Evolutionary conservation across 2,113 vertebrate genomes (phyloP).

Genomic region (Onychorhynchus coronatus): DNA sequence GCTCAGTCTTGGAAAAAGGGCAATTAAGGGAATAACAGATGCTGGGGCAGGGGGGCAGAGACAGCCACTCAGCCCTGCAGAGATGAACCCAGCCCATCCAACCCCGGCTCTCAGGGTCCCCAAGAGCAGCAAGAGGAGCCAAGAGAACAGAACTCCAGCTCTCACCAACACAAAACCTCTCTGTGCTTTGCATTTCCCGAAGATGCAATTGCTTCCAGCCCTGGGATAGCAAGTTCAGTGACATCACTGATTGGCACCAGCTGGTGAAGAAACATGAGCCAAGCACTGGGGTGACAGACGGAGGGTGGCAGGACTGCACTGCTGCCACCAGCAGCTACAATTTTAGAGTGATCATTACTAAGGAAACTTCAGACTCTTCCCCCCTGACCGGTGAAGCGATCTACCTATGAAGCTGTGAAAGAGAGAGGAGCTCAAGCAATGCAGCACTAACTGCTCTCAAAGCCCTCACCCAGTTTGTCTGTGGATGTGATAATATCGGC

Average conservation of each 20-base stretch:
- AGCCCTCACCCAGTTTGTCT: constrained; percentile 99
- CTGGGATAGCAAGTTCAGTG: not conserved
- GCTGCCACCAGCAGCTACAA: fast-evolving
- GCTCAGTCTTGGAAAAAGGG: not conserved
- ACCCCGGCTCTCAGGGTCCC: not conserved
- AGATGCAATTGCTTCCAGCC: not conserved
- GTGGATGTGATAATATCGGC: constrained; percentile 97
- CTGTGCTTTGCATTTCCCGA: not conserved
- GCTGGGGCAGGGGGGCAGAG: not conserved
- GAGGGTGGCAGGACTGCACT: not conserved
- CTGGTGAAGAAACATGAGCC: not conserved
- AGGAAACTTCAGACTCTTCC: constrained; percentile 77
- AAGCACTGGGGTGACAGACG: not conserved
- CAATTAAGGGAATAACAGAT: not conserved
- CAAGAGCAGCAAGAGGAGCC: not conserved
- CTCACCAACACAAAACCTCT: not conserved
- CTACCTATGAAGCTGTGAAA: constrained; percentile 66
- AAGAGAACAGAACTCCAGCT: not conserved
- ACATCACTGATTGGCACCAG: not conserved
- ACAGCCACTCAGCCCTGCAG: not conserved
- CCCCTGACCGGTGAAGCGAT: constrained; percentile 39
- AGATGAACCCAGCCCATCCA: not conserved
- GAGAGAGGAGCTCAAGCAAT: constrained; percentile 75
- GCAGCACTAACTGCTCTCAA: constrained; percentile 69
- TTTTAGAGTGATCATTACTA: constrained; percentile 73